These are phyloP conservation scores for Chrysaora quinquecirrha DNA, from an alignment of 30 jellyfish, hydroid and myxozoan genomes.

Conservation along the genomic window DNA sequence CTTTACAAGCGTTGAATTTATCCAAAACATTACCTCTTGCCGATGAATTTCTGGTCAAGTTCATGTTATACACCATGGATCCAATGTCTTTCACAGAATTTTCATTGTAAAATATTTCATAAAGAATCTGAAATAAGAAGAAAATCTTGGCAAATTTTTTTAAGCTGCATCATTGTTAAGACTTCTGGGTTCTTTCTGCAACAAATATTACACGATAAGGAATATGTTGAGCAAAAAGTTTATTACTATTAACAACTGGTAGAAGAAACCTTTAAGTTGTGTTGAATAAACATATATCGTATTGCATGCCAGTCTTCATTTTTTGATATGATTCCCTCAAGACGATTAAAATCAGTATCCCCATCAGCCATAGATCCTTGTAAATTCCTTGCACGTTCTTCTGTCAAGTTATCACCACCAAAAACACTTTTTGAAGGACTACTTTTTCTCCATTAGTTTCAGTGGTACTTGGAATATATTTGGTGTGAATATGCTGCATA, in stretches of 20 bases:
- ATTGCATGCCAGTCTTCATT: too few relatives aligned
- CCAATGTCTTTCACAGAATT: constrained; percentile 21
- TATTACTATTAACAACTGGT: too few relatives aligned
- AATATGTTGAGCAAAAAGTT: too few relatives aligned
- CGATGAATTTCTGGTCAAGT: neutral
- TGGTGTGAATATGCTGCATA: neutral
- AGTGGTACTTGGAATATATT: neutral
- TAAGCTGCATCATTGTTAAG: too few relatives aligned
- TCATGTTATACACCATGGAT: neutral
- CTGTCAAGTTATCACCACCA: constrained; percentile 36
- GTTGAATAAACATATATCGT: too few relatives aligned
- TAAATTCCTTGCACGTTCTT: constrained; percentile 12
- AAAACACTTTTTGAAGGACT: neutral
- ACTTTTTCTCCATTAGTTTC: neutral
- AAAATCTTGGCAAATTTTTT: too few relatives aligned
- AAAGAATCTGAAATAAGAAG: neutral
- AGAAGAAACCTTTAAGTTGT: too few relatives aligned
- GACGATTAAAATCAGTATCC: constrained; percentile 11
- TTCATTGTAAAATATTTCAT: too few relatives aligned
- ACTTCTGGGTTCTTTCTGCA: too few relatives aligned
- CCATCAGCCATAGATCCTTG: constrained; percentile 41
- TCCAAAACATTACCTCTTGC: neutral
- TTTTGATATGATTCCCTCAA: constrained; percentile 12
- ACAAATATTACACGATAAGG: too few relatives aligned
- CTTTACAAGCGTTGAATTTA: constrained; percentile 3